phyloP scores from a whole-genome alignment of 2,113 vertebrate genomes.

The Gavialis gangeticus region DNA sequence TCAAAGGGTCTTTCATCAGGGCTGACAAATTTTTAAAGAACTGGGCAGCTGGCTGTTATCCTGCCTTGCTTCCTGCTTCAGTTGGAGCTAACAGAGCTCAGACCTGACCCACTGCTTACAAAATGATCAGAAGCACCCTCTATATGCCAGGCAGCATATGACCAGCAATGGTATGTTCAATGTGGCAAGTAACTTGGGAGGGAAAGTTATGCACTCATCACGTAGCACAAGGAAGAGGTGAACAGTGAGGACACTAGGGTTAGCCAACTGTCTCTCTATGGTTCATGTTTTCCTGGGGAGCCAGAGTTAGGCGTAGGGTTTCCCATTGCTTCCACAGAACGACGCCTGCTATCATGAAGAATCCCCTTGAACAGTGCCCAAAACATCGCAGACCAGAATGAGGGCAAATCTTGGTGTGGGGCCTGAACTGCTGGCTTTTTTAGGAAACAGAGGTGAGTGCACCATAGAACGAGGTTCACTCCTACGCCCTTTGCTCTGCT shows the following conservation, averaged over 20 bases:
- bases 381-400: not conserved
- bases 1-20: not conserved
- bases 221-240: not conserved
- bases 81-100: not conserved
- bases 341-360: not conserved
- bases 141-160: not conserved
- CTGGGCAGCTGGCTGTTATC: not conserved
- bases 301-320: not conserved
- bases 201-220: not conserved
- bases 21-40: not conserved
- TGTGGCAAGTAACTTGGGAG: not conserved
- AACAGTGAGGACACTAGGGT: not conserved
- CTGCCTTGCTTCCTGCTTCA: not conserved
- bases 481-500: not conserved
- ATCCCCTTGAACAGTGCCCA: not conserved
- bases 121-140: constrained; percentile 12
- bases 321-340: not conserved
- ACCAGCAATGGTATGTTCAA: too few relatives aligned
- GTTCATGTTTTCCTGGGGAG: not conserved
- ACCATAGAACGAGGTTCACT: not conserved
- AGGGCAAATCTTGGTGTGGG: not conserved
- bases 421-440: not conserved
- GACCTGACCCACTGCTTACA: not conserved
- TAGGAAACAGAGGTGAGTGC: not conserved
- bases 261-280: not conserved